Evolutionary conservation across 1,140 invertebrate genomes (phyloP).

Genomic region (Octopus sinensis): DNA sequence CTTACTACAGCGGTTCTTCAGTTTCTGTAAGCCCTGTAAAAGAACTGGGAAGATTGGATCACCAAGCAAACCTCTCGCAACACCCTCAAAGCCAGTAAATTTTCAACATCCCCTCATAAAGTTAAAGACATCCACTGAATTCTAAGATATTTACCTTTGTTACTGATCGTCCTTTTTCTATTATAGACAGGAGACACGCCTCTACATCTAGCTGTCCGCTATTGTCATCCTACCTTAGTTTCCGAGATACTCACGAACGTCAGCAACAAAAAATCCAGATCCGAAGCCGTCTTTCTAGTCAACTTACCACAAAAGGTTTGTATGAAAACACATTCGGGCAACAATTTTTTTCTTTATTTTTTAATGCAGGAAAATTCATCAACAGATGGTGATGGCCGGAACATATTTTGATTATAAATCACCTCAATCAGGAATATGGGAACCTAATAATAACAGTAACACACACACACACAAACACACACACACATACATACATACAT

Average conservation of each 20-base stretch:
- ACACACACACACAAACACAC: not conserved
- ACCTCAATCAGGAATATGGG: no score
- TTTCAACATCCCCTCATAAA: no score
- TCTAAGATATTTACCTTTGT: no score
- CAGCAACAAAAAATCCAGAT: slow-evolving; percentile 37
- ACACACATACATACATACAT: not conserved
- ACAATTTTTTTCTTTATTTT: not conserved
- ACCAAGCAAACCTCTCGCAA: no score
- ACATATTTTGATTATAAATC: no score
- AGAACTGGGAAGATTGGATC: no score
- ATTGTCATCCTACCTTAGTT: slow-evolving; percentile 60
- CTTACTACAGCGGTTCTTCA: no score
- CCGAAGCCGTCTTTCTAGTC: slow-evolving; percentile 54
- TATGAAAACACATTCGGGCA: not conserved
- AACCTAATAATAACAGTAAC: not conserved
- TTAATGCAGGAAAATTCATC: not conserved
- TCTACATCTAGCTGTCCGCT: slow-evolving; percentile 60
- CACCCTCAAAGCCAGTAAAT: no score
- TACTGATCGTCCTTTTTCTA: not conserved
- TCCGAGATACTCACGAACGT: slow-evolving; percentile 51
- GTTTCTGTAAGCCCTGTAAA: no score
- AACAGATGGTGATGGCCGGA: no score
- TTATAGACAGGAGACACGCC: slow-evolving; percentile 59
- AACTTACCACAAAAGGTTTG: slow-evolving; percentile 60
- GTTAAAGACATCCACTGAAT: no score